Conservation (phyloP, 2,113 vertebrate genomes). For the Reinhardtius hippoglossoides region DNA sequence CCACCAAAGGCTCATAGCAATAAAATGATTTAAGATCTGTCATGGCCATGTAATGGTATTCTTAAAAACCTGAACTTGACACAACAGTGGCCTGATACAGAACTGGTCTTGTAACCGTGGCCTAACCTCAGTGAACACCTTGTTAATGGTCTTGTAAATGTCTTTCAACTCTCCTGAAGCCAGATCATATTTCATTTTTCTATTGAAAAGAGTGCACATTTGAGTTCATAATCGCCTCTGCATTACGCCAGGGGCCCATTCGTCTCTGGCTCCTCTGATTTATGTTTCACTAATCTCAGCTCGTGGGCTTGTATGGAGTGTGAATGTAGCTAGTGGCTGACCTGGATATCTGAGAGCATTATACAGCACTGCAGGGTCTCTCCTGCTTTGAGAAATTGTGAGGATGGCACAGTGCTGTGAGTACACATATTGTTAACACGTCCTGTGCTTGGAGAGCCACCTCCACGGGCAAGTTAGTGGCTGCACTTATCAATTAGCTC, state of each 20-base stretch:
- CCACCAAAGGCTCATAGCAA: not conserved
- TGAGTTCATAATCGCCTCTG: slow-evolving; percentile 79
- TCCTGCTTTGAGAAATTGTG: slow-evolving; percentile 44
- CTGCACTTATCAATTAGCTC: slow-evolving; percentile 58
- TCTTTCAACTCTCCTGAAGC: slow-evolving; percentile 61
- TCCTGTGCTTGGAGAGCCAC: slow-evolving; percentile 41
- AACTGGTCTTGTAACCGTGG: slow-evolving; percentile 21
- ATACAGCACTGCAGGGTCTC: slow-evolving; percentile 66
- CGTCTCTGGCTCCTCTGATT: slow-evolving; percentile 69
- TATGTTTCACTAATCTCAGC: slow-evolving; percentile 77
- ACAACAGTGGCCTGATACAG: slow-evolving; percentile 9
- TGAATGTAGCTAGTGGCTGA: slow-evolving; percentile 62
- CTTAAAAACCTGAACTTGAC: slow-evolving; percentile 35
- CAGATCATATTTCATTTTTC: slow-evolving; percentile 74
- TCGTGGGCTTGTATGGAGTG: slow-evolving; percentile 44
- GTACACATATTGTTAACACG: slow-evolving; percentile 53
- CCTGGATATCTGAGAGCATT: slow-evolving; percentile 66
- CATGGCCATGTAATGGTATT: not conserved
- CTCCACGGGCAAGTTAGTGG: slow-evolving; percentile 36
- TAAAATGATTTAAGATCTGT: slow-evolving; percentile 16
- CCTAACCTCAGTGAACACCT: slow-evolving; percentile 44
- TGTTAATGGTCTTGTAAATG: slow-evolving; percentile 68
- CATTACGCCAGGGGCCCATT: slow-evolving; percentile 73
- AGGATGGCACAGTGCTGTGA: slow-evolving; percentile 39
- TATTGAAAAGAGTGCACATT: slow-evolving; percentile 77